phyloP scores from a whole-genome alignment of 2,888 invertebrate species.

The Neria commutata region DNA sequence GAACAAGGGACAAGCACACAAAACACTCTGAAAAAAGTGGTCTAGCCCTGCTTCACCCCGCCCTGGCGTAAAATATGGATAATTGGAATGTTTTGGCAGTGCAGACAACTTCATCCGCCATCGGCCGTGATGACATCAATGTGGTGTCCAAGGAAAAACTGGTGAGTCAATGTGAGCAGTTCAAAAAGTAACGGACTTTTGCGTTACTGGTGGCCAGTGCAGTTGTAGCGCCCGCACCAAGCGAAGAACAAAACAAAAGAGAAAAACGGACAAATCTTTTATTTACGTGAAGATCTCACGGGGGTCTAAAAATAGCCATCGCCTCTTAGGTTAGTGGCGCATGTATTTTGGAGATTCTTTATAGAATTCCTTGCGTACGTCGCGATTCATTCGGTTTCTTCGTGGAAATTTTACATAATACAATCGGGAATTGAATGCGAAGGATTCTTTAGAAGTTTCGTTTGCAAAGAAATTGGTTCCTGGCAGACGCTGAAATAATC shows the following conservation, averaged over 20 bases:
- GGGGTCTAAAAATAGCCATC: constrained; percentile 34
- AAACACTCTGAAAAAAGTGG: neutral
- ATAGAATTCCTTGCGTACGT: constrained; percentile 32
- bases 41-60: too few relatives aligned
- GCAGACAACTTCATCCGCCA: constrained; percentile 69
- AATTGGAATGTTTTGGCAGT: constrained; percentile 75
- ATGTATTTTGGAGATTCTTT: constrained; percentile 46
- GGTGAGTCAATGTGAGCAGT: constrained; percentile 51
- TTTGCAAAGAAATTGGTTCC: neutral
- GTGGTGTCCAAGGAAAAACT: constrained; percentile 51
- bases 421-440: constrained; percentile 9
- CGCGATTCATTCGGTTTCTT: constrained; percentile 20
- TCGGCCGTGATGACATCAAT: constrained; percentile 69
- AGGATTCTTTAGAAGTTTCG: neutral
- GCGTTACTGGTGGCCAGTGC: too few relatives aligned
- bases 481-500: neutral
- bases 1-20: neutral
- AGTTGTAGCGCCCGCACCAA: too few relatives aligned
- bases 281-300: neutral
- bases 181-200: constrained; percentile 36
- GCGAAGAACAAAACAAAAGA: neutral
- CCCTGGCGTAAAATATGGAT: constrained; percentile 65
- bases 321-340: constrained; percentile 34
- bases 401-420: constrained; percentile 25
- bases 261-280: too few relatives aligned